Conservation (phyloP, 1,140 invertebrate genomes). For the Ceratosolen solmsi region DNA sequence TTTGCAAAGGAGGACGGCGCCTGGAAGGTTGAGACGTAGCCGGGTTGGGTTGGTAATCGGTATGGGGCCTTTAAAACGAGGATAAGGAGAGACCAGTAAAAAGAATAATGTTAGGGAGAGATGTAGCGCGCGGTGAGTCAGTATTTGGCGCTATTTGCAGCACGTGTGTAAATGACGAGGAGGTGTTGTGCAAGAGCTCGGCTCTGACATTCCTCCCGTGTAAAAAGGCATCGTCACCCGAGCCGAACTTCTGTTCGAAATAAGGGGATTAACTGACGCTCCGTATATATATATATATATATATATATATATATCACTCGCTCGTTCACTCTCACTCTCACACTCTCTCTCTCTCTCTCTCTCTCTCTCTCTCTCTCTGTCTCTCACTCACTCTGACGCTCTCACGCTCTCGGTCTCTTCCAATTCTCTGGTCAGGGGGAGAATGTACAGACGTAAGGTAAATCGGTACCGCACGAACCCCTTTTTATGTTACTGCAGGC, state of each 20-base stretch:
- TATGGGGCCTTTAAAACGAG: background rate
- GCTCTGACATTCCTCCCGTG: background rate
- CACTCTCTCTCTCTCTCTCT: too few relatives aligned
- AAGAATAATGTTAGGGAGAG: background rate
- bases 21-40: too few relatives aligned
- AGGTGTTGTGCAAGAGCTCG: background rate
- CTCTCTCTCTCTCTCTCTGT: too few relatives aligned
- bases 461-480: background rate
- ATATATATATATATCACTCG: too few relatives aligned
- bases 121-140: background rate
- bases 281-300: too few relatives aligned
- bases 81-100: background rate
- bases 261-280: background rate
- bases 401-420: too few relatives aligned
- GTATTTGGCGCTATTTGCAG: background rate
- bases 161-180: constrained; percentile 8
- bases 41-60: too few relatives aligned
- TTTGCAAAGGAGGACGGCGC: too few relatives aligned
- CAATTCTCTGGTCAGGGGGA: too few relatives aligned
- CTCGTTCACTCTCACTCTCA: too few relatives aligned
- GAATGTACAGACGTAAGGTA: background rate
- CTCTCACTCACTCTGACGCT: too few relatives aligned
- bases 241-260: background rate
- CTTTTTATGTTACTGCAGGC: background rate
- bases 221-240: background rate